A percentile compares a stretch with the other conserved stretches of the same genome.
phyloP scores from a whole-genome alignment of 2,888 invertebrate species.

The Tetrapedia diversipes region DNA sequence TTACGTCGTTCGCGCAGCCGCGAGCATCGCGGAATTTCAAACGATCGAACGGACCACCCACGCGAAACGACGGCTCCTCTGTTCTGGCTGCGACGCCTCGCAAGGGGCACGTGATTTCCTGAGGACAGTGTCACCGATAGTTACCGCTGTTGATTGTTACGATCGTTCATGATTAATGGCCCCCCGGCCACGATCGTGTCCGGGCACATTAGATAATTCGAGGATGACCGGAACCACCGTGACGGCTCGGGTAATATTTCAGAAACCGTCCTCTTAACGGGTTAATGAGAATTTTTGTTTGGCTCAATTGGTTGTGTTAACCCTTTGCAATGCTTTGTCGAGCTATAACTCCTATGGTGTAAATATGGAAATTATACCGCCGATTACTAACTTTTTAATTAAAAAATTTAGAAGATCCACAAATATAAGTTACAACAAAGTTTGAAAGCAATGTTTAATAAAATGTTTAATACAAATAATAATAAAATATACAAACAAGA shows the following conservation, averaged over 20 bases:
- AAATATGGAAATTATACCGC: too few relatives aligned
- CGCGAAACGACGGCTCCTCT: conserved; percentile 26
- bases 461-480: too few relatives aligned
- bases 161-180: conserved; percentile 53
- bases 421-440: too few relatives aligned
- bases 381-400: too few relatives aligned
- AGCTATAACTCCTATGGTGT: too few relatives aligned
- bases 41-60: conserved; percentile 63
- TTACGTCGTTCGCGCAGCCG: conserved; percentile 50
- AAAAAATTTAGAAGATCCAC: too few relatives aligned
- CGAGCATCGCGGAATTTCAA: conserved; percentile 47
- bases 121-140: conserved; percentile 44
- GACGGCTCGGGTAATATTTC: not conserved
- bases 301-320: too few relatives aligned
- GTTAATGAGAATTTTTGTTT: too few relatives aligned
- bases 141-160: conserved; percentile 46
- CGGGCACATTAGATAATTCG: conserved; percentile 29
- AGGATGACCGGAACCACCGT: conserved; percentile 1
- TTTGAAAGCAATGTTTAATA: too few relatives aligned
- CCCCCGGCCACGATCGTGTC: not conserved
- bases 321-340: too few relatives aligned
- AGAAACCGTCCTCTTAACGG: too few relatives aligned
- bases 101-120: conserved; percentile 61
- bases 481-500: too few relatives aligned
- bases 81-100: conserved; percentile 4